phyloP scores from a whole-genome alignment of 2,888 invertebrate species.

The Coecobrya sp. region DNA sequence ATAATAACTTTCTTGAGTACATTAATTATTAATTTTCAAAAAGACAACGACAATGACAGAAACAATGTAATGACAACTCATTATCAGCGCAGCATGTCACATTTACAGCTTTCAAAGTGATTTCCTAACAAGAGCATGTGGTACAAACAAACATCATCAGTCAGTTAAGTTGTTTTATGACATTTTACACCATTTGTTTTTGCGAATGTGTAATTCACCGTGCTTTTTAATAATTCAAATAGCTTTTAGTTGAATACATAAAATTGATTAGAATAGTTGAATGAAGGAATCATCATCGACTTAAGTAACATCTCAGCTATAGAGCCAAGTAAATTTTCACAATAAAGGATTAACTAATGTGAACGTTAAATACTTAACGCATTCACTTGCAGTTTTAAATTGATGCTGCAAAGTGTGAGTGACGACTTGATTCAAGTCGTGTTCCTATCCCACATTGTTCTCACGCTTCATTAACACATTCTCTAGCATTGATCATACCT shows the following conservation, averaged over 20 bases:
- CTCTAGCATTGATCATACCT: conserved; percentile 8
- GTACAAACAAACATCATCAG: too few species aligned
- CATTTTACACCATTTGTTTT: too few species aligned
- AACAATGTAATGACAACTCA: neutral
- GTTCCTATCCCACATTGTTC: conserved; percentile 69
- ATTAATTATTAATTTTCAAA: neutral
- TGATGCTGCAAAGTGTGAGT: neutral
- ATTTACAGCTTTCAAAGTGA: too few species aligned
- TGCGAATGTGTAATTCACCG: too few species aligned
- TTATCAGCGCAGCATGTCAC: neutral
- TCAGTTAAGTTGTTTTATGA: too few species aligned
- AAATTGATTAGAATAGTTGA: neutral
- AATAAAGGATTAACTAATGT: conserved; percentile 14
- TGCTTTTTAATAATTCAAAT: too few species aligned
- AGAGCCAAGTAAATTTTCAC: conserved; percentile 21
- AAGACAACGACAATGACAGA: neutral
- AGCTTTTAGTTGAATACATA: too few species aligned
- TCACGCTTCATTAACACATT: conserved; percentile 78
- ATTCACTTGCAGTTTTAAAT: neutral
- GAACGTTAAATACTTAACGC: neutral
- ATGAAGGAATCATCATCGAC: neutral
- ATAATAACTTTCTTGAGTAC: neutral
- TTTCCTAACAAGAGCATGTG: too few species aligned
- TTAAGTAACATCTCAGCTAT: neutral
- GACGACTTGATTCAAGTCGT: neutral